Evolutionary conservation across 2,113 vertebrate genomes (phyloP).

Genomic region (Acanthochromis polyacanthus): DNA sequence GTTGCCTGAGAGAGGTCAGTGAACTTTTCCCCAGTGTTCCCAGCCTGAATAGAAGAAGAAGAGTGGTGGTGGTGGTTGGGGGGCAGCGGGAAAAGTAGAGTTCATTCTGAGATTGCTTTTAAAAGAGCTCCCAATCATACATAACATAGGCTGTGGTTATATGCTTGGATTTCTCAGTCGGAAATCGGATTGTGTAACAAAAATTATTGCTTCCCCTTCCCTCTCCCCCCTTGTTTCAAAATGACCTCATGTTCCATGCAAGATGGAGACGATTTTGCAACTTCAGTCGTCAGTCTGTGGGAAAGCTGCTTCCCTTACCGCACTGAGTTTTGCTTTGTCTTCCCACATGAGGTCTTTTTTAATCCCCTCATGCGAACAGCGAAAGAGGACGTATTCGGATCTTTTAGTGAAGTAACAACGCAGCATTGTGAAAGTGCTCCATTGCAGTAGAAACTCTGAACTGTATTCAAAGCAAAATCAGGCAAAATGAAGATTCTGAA

Average conservation of each 20-base stretch:
- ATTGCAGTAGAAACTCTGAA: background rate
- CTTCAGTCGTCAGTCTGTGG: slow-evolving; percentile 26
- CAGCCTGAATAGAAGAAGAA: slow-evolving; percentile 53
- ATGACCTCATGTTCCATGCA: slow-evolving; percentile 64
- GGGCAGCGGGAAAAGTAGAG: background rate
- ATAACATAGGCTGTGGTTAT: background rate
- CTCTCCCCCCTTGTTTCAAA: background rate
- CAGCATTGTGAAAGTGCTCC: background rate
- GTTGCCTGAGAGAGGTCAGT: slow-evolving; percentile 91
- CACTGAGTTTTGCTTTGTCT: slow-evolving; percentile 35
- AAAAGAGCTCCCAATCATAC: background rate
- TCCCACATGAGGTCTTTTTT: slow-evolving; percentile 5
- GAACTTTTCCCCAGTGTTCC: slow-evolving; percentile 91
- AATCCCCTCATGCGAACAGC: slow-evolving; percentile 6
- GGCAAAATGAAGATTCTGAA: background rate
- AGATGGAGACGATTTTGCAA: slow-evolving; percentile 55
- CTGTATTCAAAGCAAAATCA: background rate
- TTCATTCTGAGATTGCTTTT: slow-evolving; percentile 18
- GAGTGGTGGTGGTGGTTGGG: background rate
- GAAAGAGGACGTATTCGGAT: background rate
- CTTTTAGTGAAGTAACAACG: background rate
- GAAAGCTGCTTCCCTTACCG: slow-evolving; percentile 35
- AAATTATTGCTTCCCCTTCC: slow-evolving; percentile 16
- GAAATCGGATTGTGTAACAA: slow-evolving; percentile 43
- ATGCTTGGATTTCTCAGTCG: slow-evolving; percentile 9